Evolutionary conservation across 2,888 invertebrate species (phyloP).

Genomic region (Aplocera efformata): DNA sequence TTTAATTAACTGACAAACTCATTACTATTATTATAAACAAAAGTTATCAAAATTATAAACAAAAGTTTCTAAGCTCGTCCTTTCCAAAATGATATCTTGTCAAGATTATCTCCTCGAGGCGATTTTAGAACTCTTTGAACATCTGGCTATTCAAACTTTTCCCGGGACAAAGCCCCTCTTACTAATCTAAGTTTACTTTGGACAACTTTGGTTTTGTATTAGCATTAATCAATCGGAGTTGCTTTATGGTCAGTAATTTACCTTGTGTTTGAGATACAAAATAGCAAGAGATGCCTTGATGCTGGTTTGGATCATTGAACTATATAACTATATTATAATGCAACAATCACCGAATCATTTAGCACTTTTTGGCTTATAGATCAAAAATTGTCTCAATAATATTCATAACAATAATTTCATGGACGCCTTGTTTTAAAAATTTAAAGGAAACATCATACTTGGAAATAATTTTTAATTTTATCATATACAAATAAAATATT

Average conservation of each 20-base stretch:
- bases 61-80: slow-evolving; percentile 16
- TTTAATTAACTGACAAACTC: slow-evolving; percentile 6
- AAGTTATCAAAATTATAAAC: slow-evolving; percentile 19
- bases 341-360: no score
- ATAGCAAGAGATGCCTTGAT: no score
- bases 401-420: no score
- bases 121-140: slow-evolving; percentile 35
- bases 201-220: slow-evolving; percentile 44
- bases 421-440: no score
- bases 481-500: no score
- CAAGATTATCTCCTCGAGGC: slow-evolving; percentile 24
- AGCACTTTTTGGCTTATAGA: no score
- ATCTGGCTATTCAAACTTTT: slow-evolving; percentile 44
- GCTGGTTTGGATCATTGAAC: no score
- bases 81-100: slow-evolving; percentile 17
- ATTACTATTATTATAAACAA: slow-evolving; percentile 16
- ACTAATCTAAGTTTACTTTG: slow-evolving; percentile 44
- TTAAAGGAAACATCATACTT: no score
- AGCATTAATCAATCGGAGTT: slow-evolving; percentile 28
- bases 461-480: no score
- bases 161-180: slow-evolving; percentile 38
- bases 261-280: slow-evolving; percentile 7
- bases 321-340: no score
- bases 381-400: no score
- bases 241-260: no score